These are phyloP conservation scores for Rhynchotus rufescens DNA, from an alignment of 2,797 vertebrate genomes.

Conservation along the genomic window DNA sequence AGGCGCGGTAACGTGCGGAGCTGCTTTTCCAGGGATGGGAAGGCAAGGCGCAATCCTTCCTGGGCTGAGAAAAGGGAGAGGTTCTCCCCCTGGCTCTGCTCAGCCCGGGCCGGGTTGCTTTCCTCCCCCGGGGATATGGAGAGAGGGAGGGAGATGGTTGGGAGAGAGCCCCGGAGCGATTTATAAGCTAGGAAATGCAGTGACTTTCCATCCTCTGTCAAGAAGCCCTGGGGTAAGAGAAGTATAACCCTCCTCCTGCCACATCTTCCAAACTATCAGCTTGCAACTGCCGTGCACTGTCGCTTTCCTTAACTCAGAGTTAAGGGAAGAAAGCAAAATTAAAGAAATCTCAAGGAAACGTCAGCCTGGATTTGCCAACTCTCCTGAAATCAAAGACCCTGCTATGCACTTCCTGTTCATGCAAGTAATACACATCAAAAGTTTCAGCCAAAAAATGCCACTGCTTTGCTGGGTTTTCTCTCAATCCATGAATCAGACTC, in stretches of 20 bases:
- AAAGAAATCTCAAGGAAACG: background rate
- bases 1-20: background rate
- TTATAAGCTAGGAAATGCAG: background rate
- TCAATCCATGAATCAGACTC: background rate
- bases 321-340: background rate
- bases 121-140: background rate
- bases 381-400: background rate
- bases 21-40: background rate
- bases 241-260: background rate
- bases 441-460: constrained; percentile 18
- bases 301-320: background rate
- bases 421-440: background rate
- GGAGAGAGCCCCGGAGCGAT: background rate
- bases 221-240: background rate
- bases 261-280: background rate
- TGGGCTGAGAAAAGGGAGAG: background rate
- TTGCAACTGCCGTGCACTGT: background rate
- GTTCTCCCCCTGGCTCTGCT: background rate
- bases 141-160: background rate
- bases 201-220: background rate
- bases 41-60: constrained; percentile 6
- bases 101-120: background rate
- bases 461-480: background rate
- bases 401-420: background rate
- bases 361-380: background rate